Evolutionary conservation across 2,888 invertebrate species (phyloP).

Genomic region (Serripes groenlandicus): DNA sequence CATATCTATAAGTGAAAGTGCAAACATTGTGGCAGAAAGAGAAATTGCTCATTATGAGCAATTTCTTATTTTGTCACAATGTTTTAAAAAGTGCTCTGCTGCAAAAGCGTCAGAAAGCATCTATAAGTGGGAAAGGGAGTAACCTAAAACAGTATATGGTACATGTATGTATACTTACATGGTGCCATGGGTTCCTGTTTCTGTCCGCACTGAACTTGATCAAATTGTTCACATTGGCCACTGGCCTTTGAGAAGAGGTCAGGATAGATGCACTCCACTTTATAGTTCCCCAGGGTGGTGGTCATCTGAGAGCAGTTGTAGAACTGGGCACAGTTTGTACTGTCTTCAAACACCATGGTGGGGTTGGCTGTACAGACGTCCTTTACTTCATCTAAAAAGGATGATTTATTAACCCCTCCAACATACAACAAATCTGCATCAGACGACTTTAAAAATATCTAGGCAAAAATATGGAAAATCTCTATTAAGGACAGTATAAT

Average conservation of each 20-base stretch:
- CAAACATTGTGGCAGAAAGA: not conserved
- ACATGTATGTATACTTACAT: conserved; percentile 50
- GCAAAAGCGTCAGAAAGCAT: too few species aligned
- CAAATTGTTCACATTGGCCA: conserved; percentile 62
- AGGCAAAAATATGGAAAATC: too few species aligned
- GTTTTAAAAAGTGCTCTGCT: too few species aligned
- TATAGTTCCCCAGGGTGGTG: conserved; percentile 33
- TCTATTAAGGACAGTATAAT: too few species aligned
- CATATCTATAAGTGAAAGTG: too few species aligned
- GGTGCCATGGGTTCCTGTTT: conserved; percentile 62
- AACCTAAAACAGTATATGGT: not conserved
- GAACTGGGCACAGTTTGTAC: conserved; percentile 65
- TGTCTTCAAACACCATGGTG: conserved; percentile 48
- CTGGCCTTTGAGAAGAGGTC: conserved; percentile 62
- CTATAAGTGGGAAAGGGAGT: not conserved
- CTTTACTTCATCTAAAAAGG: conserved; percentile 60
- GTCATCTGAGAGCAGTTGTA: conserved; percentile 53
- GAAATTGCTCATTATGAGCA: not conserved
- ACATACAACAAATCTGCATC: not conserved
- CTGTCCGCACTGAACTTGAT: conserved; percentile 55
- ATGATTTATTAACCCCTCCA: not conserved
- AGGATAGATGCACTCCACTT: conserved; percentile 65
- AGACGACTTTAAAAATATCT: not conserved
- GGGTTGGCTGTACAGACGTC: conserved; percentile 66
- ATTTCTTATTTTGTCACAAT: not conserved